Percentiles rank a stretch among this genome's conserved stretches.
These are phyloP conservation scores for Laodelphax striatellus DNA, from an alignment of 1,140 invertebrate species.

Conservation along the genomic window DNA sequence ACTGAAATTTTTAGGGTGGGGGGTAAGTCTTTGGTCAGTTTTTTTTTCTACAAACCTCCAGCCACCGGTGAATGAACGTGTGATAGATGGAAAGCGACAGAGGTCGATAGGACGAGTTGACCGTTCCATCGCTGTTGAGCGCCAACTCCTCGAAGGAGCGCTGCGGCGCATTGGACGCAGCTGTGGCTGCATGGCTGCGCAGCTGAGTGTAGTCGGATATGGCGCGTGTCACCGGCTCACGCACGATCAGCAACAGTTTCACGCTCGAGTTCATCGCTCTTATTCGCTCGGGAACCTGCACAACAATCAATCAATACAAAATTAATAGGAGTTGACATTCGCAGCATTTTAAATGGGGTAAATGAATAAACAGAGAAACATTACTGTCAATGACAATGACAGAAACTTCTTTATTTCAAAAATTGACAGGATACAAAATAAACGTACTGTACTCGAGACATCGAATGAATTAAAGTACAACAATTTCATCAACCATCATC, in stretches of 20 bases:
- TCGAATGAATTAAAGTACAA: too few species aligned
- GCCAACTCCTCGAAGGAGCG: slow-evolving; percentile 73
- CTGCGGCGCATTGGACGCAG: slow-evolving; percentile 39
- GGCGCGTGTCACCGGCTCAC: slow-evolving; percentile 88
- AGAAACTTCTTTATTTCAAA: too few species aligned
- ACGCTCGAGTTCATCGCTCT: slow-evolving; percentile 87
- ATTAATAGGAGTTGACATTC: too few species aligned
- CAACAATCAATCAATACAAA: too few species aligned
- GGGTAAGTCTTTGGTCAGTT: too few species aligned
- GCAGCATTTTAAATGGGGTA: too few species aligned
- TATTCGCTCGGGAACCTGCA: slow-evolving; percentile 73
- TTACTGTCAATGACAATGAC: too few species aligned
- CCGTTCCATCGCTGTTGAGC: slow-evolving; percentile 61
- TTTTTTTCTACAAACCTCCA: slow-evolving; percentile 41
- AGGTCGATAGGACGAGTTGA: slow-evolving; percentile 69
- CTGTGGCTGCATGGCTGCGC: slow-evolving; percentile 58
- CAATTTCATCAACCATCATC: too few species aligned
- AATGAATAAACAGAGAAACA: too few species aligned
- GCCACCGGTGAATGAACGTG: slow-evolving; percentile 68
- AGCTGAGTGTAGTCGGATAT: slow-evolving; percentile 94
- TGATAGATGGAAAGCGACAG: slow-evolving; percentile 78
- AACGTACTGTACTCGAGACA: too few species aligned
- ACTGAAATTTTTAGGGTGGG: too few species aligned
- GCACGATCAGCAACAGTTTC: slow-evolving; percentile 85
- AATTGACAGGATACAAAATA: too few species aligned